Conservation (phyloP, 2,888 invertebrate species). For the Miltochrista miniata region DNA sequence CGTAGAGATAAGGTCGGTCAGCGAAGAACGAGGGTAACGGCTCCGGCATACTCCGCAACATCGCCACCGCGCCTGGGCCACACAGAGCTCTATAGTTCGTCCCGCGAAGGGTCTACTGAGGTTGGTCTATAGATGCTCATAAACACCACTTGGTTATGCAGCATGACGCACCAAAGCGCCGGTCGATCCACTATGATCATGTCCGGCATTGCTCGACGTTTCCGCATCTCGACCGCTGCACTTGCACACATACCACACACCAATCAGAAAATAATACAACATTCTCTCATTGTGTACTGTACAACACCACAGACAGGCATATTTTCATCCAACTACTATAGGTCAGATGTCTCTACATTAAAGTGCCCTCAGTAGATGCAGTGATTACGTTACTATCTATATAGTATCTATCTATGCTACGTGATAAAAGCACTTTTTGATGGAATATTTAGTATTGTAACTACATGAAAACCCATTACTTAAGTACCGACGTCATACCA, state of each 20-base stretch:
- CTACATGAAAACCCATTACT: too few species aligned
- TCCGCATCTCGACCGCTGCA: constrained; percentile 53
- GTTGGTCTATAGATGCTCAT: constrained; percentile 45
- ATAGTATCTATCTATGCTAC: too few species aligned
- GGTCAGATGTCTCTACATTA: too few species aligned
- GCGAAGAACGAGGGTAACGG: constrained; percentile 58
- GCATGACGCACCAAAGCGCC: constrained; percentile 60
- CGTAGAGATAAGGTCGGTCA: constrained; percentile 71
- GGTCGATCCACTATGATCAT: constrained; percentile 59
- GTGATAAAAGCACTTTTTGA: too few species aligned
- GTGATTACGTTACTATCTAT: too few species aligned
- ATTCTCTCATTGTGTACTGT: constrained; percentile 6
- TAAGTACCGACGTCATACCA: too few species aligned
- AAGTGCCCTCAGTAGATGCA: too few species aligned
- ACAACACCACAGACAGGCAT: too few species aligned
- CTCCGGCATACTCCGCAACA: constrained; percentile 62
- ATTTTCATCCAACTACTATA: too few species aligned
- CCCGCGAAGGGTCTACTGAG: constrained; percentile 18
- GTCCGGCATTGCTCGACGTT: constrained; percentile 45
- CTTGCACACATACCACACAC: constrained; percentile 39
- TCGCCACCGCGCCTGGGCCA: constrained; percentile 73
- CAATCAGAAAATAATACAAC: constrained; percentile 19
- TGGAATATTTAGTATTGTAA: too few species aligned
- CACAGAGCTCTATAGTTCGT: constrained; percentile 56
- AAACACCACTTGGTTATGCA: constrained; percentile 36